These are phyloP conservation scores for Drosophila melanica DNA, from an alignment of 1,140 invertebrate genomes.

Conservation along the genomic window DNA sequence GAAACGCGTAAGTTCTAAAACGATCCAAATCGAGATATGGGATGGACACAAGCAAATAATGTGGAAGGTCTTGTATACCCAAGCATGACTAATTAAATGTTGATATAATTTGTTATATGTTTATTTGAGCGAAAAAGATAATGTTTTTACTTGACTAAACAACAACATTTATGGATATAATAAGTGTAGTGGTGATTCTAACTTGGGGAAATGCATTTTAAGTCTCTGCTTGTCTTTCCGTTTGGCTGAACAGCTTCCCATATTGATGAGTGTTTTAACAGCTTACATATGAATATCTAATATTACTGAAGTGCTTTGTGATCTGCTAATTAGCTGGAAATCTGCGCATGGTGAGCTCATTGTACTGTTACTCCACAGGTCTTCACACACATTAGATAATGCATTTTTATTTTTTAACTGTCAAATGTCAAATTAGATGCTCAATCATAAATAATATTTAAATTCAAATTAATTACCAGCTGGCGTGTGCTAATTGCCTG, in stretches of 20 bases:
- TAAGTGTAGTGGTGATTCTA: too few species aligned
- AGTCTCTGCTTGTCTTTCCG: background rate
- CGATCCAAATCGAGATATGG: background rate
- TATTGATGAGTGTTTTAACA: background rate
- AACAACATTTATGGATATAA: too few species aligned
- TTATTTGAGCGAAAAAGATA: too few species aligned
- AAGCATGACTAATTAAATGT: background rate
- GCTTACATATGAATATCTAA: too few species aligned
- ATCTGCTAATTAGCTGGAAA: slow-evolving; percentile 5
- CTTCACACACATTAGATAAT: slow-evolving; percentile 12
- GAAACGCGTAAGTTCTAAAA: slow-evolving; percentile 61
- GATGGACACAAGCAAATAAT: background rate
- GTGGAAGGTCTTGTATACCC: background rate
- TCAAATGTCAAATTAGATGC: slow-evolving; percentile 45
- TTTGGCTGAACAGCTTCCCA: background rate
- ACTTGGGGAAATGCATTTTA: background rate
- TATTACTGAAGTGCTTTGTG: too few species aligned
- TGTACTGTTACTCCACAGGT: background rate
- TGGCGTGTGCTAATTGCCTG: slow-evolving; percentile 48
- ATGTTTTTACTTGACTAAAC: too few species aligned
- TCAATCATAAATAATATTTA: slow-evolving; percentile 6
- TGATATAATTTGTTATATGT: background rate
- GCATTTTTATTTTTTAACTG: slow-evolving; percentile 4
- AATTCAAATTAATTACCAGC: slow-evolving; percentile 7
- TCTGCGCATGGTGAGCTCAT: background rate